Evolutionary conservation across 2,888 invertebrate genomes (phyloP), one percentile per base, ranked within the genome.

Genomic region (Thecophora atra): DNA sequence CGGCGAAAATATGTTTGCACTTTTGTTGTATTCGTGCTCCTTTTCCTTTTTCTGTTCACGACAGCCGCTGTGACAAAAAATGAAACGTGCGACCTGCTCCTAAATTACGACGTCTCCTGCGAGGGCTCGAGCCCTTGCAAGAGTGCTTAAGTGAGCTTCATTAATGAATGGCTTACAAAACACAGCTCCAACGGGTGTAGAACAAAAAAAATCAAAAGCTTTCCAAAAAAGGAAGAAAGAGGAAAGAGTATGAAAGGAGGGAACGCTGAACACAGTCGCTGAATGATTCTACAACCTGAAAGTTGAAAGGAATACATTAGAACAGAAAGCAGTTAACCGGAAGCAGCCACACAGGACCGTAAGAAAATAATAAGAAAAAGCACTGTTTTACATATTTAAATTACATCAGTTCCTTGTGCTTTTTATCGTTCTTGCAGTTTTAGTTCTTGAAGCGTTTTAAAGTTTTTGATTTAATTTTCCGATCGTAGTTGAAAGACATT

Each of bases 101-200:
- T n/a, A 60, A 60, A 60, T 30, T 60, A 8, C 60, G 24, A 30
- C 30, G n/a, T n/a, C 30, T 13, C 8, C 44, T 44, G n/a, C 47
- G 24, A 26, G 24, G 56, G 15, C 11, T 21, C 24, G 15, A 8
- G 26, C 21, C 26, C 56, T 56, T 11, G 26, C 56, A 56, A 26
- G 24, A 56, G 7, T 37, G 47, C 60, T 60, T 26, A 60, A 60
- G 60, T 30, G 60, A n/a, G 26, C 60, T n/a, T 60, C 60, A 60
- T 60, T 60, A 60, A 30, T 30, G 60, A 60, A 60, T 60, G 60
- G n/a, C 60, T 60, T 19, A 60, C 28, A 60, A 30, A 30, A 60
- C 60, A 60, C 30, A 60, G 19, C 30, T 26, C 30, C 30, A 17
- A 13, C 13, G 30, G 60, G 19, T 60, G 60, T 17, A 30, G 26